A percentile compares a stretch with the other conserved stretches of the same genome.
Conservation (phyloP, 1,140 invertebrate genomes). For the Watersipora subatra region DNA sequence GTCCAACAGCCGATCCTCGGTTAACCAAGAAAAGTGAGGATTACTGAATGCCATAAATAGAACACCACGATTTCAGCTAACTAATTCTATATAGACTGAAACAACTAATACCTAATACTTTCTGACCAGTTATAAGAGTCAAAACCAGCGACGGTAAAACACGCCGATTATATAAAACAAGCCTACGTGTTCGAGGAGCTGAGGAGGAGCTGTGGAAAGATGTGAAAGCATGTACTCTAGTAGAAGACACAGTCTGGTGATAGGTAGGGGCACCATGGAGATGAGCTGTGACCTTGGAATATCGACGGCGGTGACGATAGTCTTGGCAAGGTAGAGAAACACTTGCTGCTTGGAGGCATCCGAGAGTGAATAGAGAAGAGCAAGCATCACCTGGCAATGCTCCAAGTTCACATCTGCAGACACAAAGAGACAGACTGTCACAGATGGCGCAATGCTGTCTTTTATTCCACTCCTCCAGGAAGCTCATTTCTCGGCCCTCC, state of each 20-base stretch:
- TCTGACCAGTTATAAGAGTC: no score
- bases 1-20: no score
- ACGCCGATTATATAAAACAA: background rate
- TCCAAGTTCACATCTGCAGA: constrained; percentile 66
- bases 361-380: constrained; percentile 82
- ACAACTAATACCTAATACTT: no score
- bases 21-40: no score
- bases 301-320: constrained; percentile 20
- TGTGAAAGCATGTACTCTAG: constrained; percentile 90
- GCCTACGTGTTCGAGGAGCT: constrained; percentile 44
- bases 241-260: constrained; percentile 70
- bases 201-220: constrained; percentile 61
- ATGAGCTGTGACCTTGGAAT: constrained; percentile 20
- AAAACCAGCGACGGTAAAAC: no score
- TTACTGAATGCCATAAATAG: no score
- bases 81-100: no score
- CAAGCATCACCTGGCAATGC: constrained; percentile 79
- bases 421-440: background rate
- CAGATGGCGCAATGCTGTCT: background rate
- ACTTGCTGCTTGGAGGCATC: constrained; percentile 92
- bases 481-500: no score
- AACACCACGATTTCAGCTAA: no score
- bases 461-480: no score
- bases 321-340: constrained; percentile 49
- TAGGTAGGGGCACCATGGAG: constrained; percentile 50